Conservation (phyloP, 2,888 invertebrate genomes). For the Aleiodes leptofemur region DNA sequence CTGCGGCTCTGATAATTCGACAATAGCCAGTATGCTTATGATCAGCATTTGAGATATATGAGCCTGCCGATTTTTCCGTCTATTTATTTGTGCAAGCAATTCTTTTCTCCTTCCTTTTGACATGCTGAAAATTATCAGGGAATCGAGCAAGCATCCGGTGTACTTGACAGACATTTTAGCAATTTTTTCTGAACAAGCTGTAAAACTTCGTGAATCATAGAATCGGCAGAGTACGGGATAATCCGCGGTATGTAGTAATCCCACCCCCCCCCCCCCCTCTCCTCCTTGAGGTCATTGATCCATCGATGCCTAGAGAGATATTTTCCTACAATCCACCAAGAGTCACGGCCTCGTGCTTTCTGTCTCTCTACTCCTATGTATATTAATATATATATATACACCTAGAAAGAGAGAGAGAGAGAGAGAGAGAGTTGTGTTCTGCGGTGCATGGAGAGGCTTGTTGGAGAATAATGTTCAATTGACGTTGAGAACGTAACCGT, state of each 20-base stretch:
- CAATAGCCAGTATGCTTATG: neutral
- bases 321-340: slow-evolving; percentile 54
- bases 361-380: slow-evolving; percentile 10
- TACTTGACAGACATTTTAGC: slow-evolving; percentile 1
- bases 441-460: too few species aligned
- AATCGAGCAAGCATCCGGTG: neutral
- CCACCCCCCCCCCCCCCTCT: slow-evolving; percentile 22
- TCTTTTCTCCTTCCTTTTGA: neutral
- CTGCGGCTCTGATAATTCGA: slow-evolving; percentile 27
- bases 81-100: neutral
- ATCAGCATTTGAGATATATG: too few species aligned
- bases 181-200: slow-evolving; percentile 34
- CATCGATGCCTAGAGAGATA: slow-evolving; percentile 64
- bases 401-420: too few species aligned
- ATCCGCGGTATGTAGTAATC: slow-evolving; percentile 56
- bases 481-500: too few species aligned
- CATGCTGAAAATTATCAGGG: neutral
- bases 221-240: slow-evolving; percentile 50
- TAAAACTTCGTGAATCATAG: slow-evolving; percentile 44
- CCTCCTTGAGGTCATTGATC: slow-evolving; percentile 66
- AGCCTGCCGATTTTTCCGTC: neutral
- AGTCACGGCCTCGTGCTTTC: slow-evolving; percentile 46
- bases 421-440: too few species aligned
- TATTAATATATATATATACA: too few species aligned
- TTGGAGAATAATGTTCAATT: too few species aligned